Evolutionary conservation across 2,113 vertebrate genomes (phyloP).

Genomic region (Carettochelys insculpta): DNA sequence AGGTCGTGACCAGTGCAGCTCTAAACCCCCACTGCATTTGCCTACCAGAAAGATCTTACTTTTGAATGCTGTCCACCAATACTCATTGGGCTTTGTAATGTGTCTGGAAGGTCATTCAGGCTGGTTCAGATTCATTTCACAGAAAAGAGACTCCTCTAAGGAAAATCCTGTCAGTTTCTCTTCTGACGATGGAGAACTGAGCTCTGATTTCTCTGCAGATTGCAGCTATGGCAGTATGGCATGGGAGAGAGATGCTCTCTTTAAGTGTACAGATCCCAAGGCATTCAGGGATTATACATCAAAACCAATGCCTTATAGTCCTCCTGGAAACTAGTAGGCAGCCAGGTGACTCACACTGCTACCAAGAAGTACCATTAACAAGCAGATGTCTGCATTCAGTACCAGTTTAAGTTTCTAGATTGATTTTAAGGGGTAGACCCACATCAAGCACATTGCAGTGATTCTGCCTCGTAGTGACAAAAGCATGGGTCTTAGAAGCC

Average conservation of each 20-base stretch:
- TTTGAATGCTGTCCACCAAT: not conserved
- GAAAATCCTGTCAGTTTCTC: too few relatives aligned
- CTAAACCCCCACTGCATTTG: not conserved
- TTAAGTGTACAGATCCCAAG: not conserved
- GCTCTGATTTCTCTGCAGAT: not conserved
- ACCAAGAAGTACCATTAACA: too few relatives aligned
- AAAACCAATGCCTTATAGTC: not conserved
- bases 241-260: too few relatives aligned
- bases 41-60: not conserved
- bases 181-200: too few relatives aligned
- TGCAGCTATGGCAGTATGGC: not conserved
- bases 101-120: too few relatives aligned
- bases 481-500: not conserved
- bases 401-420: not conserved
- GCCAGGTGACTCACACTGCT: too few relatives aligned
- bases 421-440: not conserved
- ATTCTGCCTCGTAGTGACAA: fast-evolving
- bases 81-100: too few relatives aligned
- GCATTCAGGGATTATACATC: not conserved
- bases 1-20: not conserved
- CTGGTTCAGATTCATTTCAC: too few relatives aligned
- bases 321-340: not conserved
- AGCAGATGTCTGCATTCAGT: too few relatives aligned
- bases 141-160: too few relatives aligned
- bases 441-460: not conserved